Evolutionary conservation across 1,140 invertebrate genomes (phyloP).

Genomic region (Telenomus remus): DNA sequence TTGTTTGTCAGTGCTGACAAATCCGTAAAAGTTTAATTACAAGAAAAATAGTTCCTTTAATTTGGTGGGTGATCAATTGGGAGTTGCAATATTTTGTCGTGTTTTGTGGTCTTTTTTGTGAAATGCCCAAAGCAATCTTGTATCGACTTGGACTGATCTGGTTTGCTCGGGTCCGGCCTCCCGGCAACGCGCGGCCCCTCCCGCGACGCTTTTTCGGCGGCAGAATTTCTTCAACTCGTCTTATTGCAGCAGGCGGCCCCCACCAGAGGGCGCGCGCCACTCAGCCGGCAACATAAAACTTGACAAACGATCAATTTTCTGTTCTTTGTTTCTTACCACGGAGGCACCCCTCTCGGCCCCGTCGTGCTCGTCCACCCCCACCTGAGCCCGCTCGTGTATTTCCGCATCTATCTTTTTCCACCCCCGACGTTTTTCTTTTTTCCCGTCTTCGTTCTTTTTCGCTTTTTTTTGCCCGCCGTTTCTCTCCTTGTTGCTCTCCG

Average conservation of each 20-base stretch:
- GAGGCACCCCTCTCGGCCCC: constrained; percentile 59
- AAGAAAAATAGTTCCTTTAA: too few relatives aligned
- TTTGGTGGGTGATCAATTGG: constrained; percentile 11
- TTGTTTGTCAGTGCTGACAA: too few relatives aligned
- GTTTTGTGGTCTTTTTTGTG: constrained; percentile 20
- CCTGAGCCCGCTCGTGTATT: constrained; percentile 6
- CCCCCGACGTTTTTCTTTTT: constrained; percentile 20
- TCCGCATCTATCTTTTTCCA: constrained; percentile 28
- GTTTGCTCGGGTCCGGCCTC: constrained; percentile 30
- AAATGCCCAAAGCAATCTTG: constrained; percentile 60
- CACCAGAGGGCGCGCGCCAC: constrained; percentile 38
- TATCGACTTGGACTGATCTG: constrained; percentile 55
- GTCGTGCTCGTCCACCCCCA: constrained; percentile 19
- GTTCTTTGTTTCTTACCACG: constrained; percentile 72
- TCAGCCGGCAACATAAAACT: constrained; percentile 68
- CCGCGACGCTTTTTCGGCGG: constrained; percentile 54
- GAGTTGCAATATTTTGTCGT: not conserved
- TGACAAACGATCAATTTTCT: constrained; percentile 75
- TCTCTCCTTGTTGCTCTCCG: constrained; percentile 25
- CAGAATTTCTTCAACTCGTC: constrained; percentile 63
- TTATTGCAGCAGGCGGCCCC: constrained; percentile 55
- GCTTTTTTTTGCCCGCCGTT: constrained; percentile 39
- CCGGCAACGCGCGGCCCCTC: not conserved
- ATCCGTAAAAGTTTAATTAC: too few relatives aligned
- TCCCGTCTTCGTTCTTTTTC: constrained; percentile 18